These are phyloP conservation scores for Noctua fimbriata DNA, from an alignment of 2,888 invertebrate genomes.

Conservation along the genomic window DNA sequence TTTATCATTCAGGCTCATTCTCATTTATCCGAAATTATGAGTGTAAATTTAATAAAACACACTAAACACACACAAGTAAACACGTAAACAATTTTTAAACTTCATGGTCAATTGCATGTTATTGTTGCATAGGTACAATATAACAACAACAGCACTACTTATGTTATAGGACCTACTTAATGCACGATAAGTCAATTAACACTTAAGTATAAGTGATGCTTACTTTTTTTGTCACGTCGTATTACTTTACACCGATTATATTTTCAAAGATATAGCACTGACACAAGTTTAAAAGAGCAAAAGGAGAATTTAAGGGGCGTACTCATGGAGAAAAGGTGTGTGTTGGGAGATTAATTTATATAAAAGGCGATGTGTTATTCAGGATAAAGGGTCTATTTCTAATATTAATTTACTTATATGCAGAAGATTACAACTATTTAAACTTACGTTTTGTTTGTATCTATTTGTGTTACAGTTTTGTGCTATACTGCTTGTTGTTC, in stretches of 20 bases:
- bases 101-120: not conserved
- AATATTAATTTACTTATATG: not conserved
- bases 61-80: too few species aligned
- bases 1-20: not conserved
- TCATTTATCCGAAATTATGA: not conserved
- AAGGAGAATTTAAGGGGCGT: not conserved
- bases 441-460: not conserved
- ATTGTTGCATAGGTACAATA: not conserved
- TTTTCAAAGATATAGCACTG: not conserved
- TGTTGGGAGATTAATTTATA: not conserved
- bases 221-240: not conserved
- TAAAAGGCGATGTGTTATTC: not conserved
- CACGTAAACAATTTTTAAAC: too few species aligned
- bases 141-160: not conserved
- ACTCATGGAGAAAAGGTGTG: not conserved
- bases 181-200: conserved; percentile 2
- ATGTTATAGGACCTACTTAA: not conserved
- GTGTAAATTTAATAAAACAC: not conserved
- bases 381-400: not conserved
- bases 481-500: conserved; percentile 10
- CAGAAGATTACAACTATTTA: not conserved
- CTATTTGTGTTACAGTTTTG: not conserved
- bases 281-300: not conserved
- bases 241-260: not conserved
- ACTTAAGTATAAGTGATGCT: not conserved